A percentile compares a stretch with the other conserved stretches of the same genome.
phyloP scores from a whole-genome alignment of 1,140 invertebrate genomes.

The Drosophila trapezifrons region DNA sequence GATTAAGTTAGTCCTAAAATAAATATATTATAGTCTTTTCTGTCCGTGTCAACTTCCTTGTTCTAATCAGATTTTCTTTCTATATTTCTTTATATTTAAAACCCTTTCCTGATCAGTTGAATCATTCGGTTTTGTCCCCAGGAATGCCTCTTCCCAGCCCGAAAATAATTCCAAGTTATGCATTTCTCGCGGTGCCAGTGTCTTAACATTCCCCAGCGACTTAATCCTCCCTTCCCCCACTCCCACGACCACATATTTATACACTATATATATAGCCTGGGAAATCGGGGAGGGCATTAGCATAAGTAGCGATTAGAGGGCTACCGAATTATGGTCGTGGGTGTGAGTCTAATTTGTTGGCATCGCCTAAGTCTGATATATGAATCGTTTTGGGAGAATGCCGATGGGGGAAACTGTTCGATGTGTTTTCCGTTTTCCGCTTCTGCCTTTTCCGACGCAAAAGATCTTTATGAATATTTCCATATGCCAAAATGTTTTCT shows the following conservation, averaged over 20 bases:
- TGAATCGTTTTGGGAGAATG: constrained; percentile 13
- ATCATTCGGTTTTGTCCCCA: background rate
- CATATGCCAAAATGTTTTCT: background rate
- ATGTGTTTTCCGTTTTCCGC: background rate
- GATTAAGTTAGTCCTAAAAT: no score
- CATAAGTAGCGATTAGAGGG: constrained; percentile 53
- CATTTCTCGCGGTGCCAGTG: constrained; percentile 15
- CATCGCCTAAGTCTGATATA: constrained; percentile 53
- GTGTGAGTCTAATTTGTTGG: constrained; percentile 46
- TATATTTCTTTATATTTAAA: no score
- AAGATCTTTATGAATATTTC: no score
- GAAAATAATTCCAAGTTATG: constrained; percentile 28
- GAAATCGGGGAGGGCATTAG: constrained; percentile 33
- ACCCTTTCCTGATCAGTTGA: background rate
- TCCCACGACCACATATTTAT: background rate
- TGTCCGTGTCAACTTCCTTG: no score
- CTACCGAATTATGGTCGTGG: constrained; percentile 16
- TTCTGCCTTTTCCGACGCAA: no score
- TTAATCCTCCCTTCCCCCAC: background rate
- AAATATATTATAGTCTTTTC: no score
- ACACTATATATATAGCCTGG: background rate
- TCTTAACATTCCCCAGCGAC: constrained; percentile 23
- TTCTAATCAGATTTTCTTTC: no score
- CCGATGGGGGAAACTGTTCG: no score
- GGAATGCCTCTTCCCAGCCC: background rate